Evolutionary conservation across 1,140 invertebrate species (phyloP).

Genomic region (Papilio aristodemus): DNA sequence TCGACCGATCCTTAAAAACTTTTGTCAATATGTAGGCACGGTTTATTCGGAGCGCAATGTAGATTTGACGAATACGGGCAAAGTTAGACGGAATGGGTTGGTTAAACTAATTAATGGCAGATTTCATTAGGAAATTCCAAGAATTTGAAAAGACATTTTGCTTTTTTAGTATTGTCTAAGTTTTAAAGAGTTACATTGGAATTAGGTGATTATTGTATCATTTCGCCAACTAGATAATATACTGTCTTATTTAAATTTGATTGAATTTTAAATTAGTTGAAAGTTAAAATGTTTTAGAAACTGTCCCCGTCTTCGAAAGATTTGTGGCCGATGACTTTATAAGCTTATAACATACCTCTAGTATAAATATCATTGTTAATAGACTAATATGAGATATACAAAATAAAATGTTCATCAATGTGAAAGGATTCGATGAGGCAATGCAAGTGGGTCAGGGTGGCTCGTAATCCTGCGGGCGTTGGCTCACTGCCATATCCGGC

Average conservation of each 20-base stretch:
- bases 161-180: no score
- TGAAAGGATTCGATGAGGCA: not conserved
- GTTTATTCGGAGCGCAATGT: not conserved
- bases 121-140: not conserved
- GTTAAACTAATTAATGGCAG: not conserved
- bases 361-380: not conserved
- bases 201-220: no score
- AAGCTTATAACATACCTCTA: not conserved
- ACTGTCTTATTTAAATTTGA: not conserved
- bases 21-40: slow-evolving; percentile 3
- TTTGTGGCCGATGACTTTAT: no score
- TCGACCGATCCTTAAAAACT: slow-evolving; percentile 15
- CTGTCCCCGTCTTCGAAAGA: not conserved
- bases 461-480: slow-evolving; percentile 8
- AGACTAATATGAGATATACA: not conserved
- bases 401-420: not conserved
- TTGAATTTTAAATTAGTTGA: no score
- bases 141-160: not conserved
- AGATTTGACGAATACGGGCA: not conserved
- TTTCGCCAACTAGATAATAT: no score
- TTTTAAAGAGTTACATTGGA: no score
- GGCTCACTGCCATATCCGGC: slow-evolving; percentile 15
- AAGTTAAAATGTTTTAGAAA: no score
- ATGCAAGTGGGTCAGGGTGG: slow-evolving; percentile 3
- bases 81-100: not conserved